These are phyloP conservation scores for Manis pentadactyla DNA, from an alignment of 2,797 vertebrate species.

Conservation along the genomic window DNA sequence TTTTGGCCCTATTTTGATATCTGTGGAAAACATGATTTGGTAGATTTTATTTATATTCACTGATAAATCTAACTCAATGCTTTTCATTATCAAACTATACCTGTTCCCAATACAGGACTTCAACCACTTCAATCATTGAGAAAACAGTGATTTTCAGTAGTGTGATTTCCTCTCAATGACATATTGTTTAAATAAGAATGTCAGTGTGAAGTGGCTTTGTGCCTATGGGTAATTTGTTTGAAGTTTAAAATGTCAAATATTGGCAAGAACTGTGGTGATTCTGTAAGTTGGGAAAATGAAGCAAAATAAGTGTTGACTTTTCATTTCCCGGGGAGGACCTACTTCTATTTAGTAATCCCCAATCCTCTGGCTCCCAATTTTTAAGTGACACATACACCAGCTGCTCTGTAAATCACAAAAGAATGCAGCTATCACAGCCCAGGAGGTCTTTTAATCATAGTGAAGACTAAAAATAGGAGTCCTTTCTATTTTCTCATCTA, in stretches of 20 bases:
- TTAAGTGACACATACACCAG: conserved; percentile 75
- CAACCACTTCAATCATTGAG: conserved; percentile 45
- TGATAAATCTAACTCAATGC: neutral
- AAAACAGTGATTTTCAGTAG: conserved; percentile 66
- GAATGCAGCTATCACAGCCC: neutral
- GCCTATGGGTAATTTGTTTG: conserved; percentile 83
- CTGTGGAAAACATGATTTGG: neutral
- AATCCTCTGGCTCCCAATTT: conserved; percentile 69
- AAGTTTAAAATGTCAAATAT: conserved; percentile 84
- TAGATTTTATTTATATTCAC: conserved; percentile 17
- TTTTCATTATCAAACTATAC: conserved; percentile 41
- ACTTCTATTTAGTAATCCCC: conserved; percentile 73
- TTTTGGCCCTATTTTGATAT: neutral
- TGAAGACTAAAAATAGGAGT: conserved; percentile 63
- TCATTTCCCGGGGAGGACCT: conserved; percentile 76
- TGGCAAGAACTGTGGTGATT: conserved; percentile 76
- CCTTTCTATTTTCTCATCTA: conserved; percentile 56
- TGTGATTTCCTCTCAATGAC: conserved; percentile 75
- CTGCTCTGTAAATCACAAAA: conserved; percentile 43
- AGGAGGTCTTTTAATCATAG: conserved; percentile 62
- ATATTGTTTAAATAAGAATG: conserved; percentile 85
- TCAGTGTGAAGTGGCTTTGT: conserved; percentile 81
- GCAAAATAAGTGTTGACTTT: conserved; percentile 80
- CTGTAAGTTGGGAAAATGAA: conserved; percentile 78
- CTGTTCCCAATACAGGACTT: neutral